Evolutionary conservation across 2,113 vertebrate genomes (phyloP).

Genomic region (Mobula hypostoma): DNA sequence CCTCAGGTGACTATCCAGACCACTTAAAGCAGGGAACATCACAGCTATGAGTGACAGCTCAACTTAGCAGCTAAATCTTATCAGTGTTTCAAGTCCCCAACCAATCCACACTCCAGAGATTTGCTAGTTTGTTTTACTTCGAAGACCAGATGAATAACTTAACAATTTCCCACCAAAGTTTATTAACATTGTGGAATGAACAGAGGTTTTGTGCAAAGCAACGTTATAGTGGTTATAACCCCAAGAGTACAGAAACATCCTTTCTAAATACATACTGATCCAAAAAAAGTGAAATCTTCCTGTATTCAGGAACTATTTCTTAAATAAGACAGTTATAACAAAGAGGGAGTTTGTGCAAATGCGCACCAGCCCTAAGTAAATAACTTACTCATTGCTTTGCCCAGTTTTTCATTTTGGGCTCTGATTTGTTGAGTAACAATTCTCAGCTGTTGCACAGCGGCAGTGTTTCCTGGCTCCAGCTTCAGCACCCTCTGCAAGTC

Average conservation of each 20-base stretch:
- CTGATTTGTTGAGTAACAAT: slow-evolving; percentile 59
- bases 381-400: slow-evolving; percentile 74
- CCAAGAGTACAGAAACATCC: neutral
- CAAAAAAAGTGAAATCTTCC: neutral
- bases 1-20: neutral
- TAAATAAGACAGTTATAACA: neutral
- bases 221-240: neutral
- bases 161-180: neutral
- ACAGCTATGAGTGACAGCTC: too few species aligned
- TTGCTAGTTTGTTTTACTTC: neutral
- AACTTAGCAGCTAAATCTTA: neutral
- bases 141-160: neutral
- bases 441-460: slow-evolving; percentile 66
- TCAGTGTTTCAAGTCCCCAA: neutral
- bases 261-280: neutral
- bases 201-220: neutral
- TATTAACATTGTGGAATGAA: neutral
- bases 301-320: neutral
- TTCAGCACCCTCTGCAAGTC: slow-evolving; percentile 66
- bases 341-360: neutral
- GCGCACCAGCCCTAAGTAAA: slow-evolving; percentile 47
- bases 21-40: neutral
- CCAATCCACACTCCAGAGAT: neutral
- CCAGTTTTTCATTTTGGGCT: slow-evolving; percentile 60
- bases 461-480: slow-evolving; percentile 65